Evolutionary conservation across 2,113 vertebrate genomes (phyloP).

Genomic region (Potamarius usumacintae): DNA sequence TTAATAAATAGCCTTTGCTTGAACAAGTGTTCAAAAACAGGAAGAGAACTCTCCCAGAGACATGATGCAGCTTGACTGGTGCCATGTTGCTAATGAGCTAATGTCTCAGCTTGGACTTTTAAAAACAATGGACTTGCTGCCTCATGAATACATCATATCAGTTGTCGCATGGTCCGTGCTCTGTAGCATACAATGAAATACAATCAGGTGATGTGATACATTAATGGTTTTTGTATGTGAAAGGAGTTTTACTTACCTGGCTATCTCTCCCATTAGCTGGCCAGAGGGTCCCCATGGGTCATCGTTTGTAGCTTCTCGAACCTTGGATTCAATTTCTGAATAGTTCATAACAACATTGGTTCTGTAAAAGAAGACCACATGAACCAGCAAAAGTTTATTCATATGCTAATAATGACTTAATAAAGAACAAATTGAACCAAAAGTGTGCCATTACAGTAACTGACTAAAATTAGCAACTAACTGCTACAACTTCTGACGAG

Average conservation of each 20-base stretch:
- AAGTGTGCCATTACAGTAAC: neutral
- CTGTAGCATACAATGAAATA: too few species aligned
- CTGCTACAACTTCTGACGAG: neutral
- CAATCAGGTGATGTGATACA: too few species aligned
- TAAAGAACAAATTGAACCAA: conserved; percentile 2
- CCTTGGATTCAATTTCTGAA: conserved; percentile 97
- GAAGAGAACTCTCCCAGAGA: too few species aligned
- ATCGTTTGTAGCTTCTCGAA: conserved; percentile 98
- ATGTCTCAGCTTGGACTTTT: too few species aligned
- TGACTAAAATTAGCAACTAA: neutral
- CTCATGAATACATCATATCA: too few species aligned
- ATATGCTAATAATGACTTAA: neutral
- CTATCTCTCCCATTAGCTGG: conserved; percentile 96
- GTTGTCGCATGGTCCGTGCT: too few species aligned
- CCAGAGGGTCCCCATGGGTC: conserved; percentile 98
- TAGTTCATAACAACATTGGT: conserved; percentile 99
- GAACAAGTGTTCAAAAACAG: too few species aligned
- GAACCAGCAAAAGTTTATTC: neutral
- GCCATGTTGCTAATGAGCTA: too few species aligned
- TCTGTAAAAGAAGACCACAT: conserved; percentile 62
- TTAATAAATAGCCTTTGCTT: too few species aligned
- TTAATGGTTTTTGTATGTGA: too few species aligned
- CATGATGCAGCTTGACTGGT: too few species aligned
- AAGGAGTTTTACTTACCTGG: conserved; percentile 77
- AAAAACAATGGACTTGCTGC: too few species aligned